These are phyloP conservation scores for Torymus auratus DNA, from an alignment of 2,888 invertebrate genomes.

Conservation along the genomic window DNA sequence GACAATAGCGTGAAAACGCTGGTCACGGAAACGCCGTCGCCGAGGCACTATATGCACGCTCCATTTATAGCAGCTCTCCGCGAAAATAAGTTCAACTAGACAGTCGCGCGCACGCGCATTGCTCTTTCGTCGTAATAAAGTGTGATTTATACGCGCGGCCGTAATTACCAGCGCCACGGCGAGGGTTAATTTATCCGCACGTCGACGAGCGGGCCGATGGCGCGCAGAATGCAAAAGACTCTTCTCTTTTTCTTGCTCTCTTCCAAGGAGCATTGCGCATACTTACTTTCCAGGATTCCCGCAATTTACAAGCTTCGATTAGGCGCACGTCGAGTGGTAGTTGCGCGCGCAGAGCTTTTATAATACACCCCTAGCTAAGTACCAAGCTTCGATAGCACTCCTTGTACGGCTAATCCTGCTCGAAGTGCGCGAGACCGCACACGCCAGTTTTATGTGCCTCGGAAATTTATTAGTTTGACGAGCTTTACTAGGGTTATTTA, in stretches of 20 bases:
- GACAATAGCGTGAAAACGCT: neutral
- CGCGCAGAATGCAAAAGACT: slow-evolving; percentile 19
- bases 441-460: slow-evolving; percentile 4
- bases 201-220: slow-evolving; percentile 21
- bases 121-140: slow-evolving; percentile 65
- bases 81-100: slow-evolving; percentile 62
- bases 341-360: neutral
- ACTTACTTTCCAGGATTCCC: slow-evolving; percentile 53
- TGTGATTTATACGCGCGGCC: slow-evolving; percentile 70
- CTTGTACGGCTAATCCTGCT: too few species aligned
- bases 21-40: neutral
- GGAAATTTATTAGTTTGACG: slow-evolving; percentile 21
- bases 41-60: slow-evolving; percentile 15
- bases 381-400: too few species aligned
- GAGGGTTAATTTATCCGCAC: slow-evolving; percentile 66
- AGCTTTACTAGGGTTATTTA: slow-evolving; percentile 17
- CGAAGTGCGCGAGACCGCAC: slow-evolving; percentile 15
- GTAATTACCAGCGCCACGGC: slow-evolving; percentile 58
- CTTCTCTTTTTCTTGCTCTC: slow-evolving; percentile 26
- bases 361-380: neutral
- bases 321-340: slow-evolving; percentile 49
- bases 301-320: slow-evolving; percentile 64
- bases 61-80: slow-evolving; percentile 38
- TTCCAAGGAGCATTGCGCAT: slow-evolving; percentile 31
- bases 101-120: slow-evolving; percentile 25